These are phyloP conservation scores for Phalacrocorax pelagicus DNA, from an alignment of 2,113 vertebrate genomes.

Conservation along the genomic window DNA sequence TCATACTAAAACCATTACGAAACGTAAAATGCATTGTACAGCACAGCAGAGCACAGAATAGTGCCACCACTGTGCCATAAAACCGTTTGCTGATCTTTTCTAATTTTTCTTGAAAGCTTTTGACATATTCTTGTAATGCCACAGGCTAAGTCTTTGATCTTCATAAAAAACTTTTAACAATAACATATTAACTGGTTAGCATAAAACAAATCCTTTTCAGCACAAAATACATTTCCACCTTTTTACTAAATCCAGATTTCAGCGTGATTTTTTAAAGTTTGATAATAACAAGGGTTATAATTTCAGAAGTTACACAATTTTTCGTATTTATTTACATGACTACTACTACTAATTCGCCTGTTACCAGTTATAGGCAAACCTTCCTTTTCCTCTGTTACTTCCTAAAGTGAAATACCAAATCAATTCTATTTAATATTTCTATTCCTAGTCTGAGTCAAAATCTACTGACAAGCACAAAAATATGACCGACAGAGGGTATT, in stretches of 20 bases:
- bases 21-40: not conserved
- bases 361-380: not conserved
- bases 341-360: not conserved
- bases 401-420: not conserved
- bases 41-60: not conserved
- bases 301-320: not conserved
- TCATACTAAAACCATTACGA: not conserved
- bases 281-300: not conserved
- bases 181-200: not conserved
- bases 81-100: not conserved
- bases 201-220: not conserved
- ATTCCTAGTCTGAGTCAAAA: not conserved
- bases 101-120: conserved; percentile 1
- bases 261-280: not conserved
- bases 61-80: not conserved
- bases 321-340: not conserved
- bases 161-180: not conserved
- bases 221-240: not conserved
- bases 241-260: not conserved
- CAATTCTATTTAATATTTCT: not conserved
- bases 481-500: not conserved
- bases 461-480: not conserved
- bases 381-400: not conserved
- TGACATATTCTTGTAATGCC: not conserved
- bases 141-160: conserved; percentile 21